Conservation (phyloP, 2,888 invertebrate species). For the Sceliomorpha sp. region DNA sequence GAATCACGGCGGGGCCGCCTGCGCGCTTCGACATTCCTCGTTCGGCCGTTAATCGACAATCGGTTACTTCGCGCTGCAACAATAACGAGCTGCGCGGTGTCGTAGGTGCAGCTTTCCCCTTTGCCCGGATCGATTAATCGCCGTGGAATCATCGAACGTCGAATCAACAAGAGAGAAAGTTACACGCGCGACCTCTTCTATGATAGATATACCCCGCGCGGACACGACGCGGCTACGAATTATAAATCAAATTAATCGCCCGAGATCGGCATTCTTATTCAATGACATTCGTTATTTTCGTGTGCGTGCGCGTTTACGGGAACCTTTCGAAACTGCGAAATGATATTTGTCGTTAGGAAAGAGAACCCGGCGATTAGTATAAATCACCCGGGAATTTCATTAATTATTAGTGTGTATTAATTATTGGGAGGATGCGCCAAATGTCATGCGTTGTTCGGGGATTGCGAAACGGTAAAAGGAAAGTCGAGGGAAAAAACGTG, state of each 20-base stretch:
- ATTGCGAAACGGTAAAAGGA: too few species aligned
- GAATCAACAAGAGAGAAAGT: constrained; percentile 54
- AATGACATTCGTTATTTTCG: too few species aligned
- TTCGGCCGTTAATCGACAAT: constrained; percentile 43
- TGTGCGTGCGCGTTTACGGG: too few species aligned
- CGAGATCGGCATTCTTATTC: constrained; percentile 31
- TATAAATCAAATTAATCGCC: constrained; percentile 55
- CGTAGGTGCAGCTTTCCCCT: constrained; percentile 50
- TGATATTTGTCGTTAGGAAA: too few species aligned
- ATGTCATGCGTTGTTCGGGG: too few species aligned
- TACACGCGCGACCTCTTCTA: constrained; percentile 36
- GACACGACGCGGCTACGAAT: constrained; percentile 41
- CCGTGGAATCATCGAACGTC: constrained; percentile 46
- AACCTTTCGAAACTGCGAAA: too few species aligned
- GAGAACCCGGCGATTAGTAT: too few species aligned
- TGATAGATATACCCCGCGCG: constrained; percentile 47
- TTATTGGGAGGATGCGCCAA: too few species aligned
- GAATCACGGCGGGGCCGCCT: constrained; percentile 32
- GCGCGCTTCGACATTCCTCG: too few species aligned
- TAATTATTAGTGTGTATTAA: too few species aligned
- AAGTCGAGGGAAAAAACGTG: too few species aligned
- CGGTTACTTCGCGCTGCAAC: constrained; percentile 29
- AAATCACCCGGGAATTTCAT: too few species aligned
- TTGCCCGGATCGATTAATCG: constrained; percentile 54
- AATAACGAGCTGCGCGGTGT: constrained; percentile 43